Conservation (phyloP, 2,797 vertebrate species). For the Pipistrellus kuhlii region DNA sequence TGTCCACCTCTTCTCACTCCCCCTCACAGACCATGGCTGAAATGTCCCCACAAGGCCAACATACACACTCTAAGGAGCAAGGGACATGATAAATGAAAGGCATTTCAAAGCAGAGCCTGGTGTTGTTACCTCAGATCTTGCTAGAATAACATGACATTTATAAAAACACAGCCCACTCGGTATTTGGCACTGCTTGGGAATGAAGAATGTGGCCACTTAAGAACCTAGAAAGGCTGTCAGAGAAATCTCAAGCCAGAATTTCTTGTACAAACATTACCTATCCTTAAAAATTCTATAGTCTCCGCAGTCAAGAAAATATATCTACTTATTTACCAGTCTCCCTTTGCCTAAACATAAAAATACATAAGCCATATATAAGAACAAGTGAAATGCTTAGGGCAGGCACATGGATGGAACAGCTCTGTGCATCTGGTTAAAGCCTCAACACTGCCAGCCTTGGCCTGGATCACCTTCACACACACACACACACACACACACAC, state of each 20-base stretch:
- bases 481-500: background rate
- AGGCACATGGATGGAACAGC: background rate
- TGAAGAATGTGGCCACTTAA: constrained; percentile 64
- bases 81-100: constrained; percentile 66
- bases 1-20: background rate
- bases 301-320: constrained; percentile 11
- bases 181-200: constrained; percentile 66
- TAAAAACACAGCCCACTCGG: constrained; percentile 69
- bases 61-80: constrained; percentile 47
- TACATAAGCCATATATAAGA: constrained; percentile 35
- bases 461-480: background rate
- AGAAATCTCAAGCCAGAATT: constrained; percentile 70
- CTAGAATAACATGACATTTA: constrained; percentile 80
- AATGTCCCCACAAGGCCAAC: background rate
- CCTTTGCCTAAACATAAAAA: constrained; percentile 43
- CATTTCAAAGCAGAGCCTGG: constrained; percentile 37
- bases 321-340: constrained; percentile 62
- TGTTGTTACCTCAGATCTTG: constrained; percentile 39
- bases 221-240: constrained; percentile 62
- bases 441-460: background rate
- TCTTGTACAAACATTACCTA: constrained; percentile 70
- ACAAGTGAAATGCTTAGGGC: background rate
- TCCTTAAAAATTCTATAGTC: constrained; percentile 71
- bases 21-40: background rate
- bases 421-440: constrained; percentile 5